Percentiles rank a stretch among this genome's conserved stretches.
Evolutionary conservation across 92 coral and sea anemone genomes (phyloP).

Genomic region (Palythoa heliodiscus): DNA sequence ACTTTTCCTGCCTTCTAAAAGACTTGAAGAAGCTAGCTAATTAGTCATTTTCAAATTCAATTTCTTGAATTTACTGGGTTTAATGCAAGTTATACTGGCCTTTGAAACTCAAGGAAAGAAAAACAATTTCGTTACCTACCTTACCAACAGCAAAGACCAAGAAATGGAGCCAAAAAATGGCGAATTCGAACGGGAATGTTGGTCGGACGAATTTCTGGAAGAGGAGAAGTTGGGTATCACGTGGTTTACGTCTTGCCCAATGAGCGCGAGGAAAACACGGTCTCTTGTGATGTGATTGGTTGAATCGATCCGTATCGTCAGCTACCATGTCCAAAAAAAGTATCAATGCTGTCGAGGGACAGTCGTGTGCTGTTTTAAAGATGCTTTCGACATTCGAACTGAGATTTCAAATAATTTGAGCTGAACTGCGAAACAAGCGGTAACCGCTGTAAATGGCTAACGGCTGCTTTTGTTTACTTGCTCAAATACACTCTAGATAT

Average conservation of each 20-base stretch:
- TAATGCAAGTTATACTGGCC: neutral
- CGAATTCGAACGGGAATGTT: slow-evolving; percentile 49
- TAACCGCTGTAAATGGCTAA: neutral
- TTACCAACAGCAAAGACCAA: slow-evolving; percentile 26
- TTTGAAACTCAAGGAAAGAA: neutral
- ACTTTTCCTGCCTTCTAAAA: slow-evolving; percentile 15
- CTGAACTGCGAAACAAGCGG: neutral
- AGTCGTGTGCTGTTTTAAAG: slow-evolving; percentile 32
- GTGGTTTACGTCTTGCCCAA: slow-evolving; percentile 35
- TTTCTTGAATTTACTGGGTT: neutral
- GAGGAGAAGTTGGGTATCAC: slow-evolving; percentile 37
- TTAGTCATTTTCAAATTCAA: neutral
- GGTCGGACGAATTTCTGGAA: slow-evolving; percentile 20
- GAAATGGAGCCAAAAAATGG: slow-evolving; percentile 44
- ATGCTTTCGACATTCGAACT: slow-evolving; percentile 49
- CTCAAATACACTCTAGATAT: no score
- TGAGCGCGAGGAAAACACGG: slow-evolving; percentile 34
- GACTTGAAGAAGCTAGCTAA: neutral
- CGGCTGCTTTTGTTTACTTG: no score
- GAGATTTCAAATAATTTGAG: neutral
- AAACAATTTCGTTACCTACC: slow-evolving; percentile 17
- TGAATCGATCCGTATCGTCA: slow-evolving; percentile 25
- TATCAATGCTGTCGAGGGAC: slow-evolving; percentile 44
- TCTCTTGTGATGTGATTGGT: slow-evolving; percentile 16
- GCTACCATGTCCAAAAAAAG: slow-evolving; percentile 24